Evolutionary conservation across 2,113 vertebrate species (phyloP).

Genomic region (Thalassoma bifasciatum): DNA sequence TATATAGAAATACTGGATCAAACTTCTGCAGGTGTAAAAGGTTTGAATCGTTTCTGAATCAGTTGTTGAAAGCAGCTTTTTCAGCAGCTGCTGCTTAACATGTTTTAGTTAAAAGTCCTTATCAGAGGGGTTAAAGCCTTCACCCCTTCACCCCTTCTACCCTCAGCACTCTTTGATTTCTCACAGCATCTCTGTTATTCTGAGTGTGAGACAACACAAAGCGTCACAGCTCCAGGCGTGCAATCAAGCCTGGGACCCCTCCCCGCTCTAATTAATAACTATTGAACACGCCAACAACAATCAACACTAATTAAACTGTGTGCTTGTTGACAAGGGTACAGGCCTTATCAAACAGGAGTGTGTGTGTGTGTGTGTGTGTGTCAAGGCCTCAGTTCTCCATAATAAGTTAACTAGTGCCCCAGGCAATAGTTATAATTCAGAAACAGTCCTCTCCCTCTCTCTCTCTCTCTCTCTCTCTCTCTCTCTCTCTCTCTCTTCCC

Average conservation of each 20-base stretch:
- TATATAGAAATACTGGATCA: too few species aligned
- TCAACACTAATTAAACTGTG: constrained; percentile 95
- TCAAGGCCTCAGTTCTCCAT: constrained; percentile 84
- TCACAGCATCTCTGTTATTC: constrained; percentile 72
- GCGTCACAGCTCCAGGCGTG: constrained; percentile 84
- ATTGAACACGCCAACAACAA: constrained; percentile 92
- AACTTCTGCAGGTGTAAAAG: not conserved
- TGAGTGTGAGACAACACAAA: constrained; percentile 83
- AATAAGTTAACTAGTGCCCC: constrained; percentile 88
- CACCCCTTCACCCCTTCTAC: not conserved
- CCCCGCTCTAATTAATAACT: constrained; percentile 89
- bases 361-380: constrained; percentile 55
- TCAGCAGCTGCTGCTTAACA: not conserved
- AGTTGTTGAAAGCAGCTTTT: not conserved
- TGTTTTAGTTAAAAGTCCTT: constrained; percentile 23
- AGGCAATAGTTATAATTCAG: constrained; percentile 79
- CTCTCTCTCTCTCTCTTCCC: too few species aligned
- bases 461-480: too few species aligned
- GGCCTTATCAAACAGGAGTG: constrained; percentile 85
- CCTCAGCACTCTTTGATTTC: constrained; percentile 32
- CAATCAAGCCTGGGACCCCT: constrained; percentile 82
- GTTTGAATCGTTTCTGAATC: not conserved
- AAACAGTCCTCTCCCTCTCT: constrained; percentile 34
- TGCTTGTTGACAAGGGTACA: constrained; percentile 89
- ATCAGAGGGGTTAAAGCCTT: constrained; percentile 28